Base-by-base conservation (phyloP, 2,888 invertebrate species). In the Brachynemurus nebulosus region DNA sequence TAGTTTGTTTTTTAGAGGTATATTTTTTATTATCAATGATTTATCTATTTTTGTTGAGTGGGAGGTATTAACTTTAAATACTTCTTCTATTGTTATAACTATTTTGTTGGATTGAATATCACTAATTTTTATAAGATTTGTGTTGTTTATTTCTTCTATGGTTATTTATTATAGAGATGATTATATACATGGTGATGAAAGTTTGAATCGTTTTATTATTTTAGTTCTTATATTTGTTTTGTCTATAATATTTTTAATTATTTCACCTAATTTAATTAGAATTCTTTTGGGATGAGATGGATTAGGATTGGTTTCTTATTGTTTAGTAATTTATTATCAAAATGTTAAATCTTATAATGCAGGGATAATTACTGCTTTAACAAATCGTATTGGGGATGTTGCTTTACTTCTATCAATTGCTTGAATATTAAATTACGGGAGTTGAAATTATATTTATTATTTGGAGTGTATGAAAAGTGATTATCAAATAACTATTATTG, bases 211-310 rank as follows among this genome's bases (percentile, higher is more conserved):
- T n/a, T n/a, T n/a, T n/a, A n/a, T n/a, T n/a, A n/a, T n/a, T n/a
- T n/a, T n/a, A n/a, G n/a, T n/a, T n/a, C n/a, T n/a, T n/a, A n/a
- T n/a, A n/a, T n/a, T n/a, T n/a, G n/a, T n/a, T n/a, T n/a, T 60
- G 51, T 79, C 78, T 5, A 80, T 80, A 66, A 66, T 76, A 56
- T 64, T 58, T 7, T 67, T 80, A 65, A 76, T 80, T 72, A 67
- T 77, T 66, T 73, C 74, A 1, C 77, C 76, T 48, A 79, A 78
- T 71, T n/a, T n/a, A n/a, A n/a, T n/a, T n/a, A n/a, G n/a, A n/a
- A n/a, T n/a, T n/a, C n/a, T n/a, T n/a, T n/a, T 67, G 59, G 79
- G 80, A 0, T 82, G 80, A 50, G 80, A 81, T 74, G 80, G 81
- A 0, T 69, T 83, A 61, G 81, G 81, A 0, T 66, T 82, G 59